Base-by-base conservation (phyloP, 2,797 vertebrate genomes). In the Capromys pilorides region DNA sequence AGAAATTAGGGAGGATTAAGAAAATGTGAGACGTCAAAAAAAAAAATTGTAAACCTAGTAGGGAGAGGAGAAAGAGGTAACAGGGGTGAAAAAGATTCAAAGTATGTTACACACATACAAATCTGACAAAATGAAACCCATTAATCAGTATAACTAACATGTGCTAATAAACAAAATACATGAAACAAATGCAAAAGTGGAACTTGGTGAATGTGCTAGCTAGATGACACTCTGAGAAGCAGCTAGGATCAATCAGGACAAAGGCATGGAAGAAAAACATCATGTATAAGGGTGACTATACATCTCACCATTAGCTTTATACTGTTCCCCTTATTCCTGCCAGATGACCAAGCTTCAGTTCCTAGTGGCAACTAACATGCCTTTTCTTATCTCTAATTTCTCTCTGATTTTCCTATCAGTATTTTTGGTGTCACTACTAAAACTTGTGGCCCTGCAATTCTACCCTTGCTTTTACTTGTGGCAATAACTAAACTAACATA, bases 1-100 rank as follows among this genome's bases (percentile, higher is more conserved):
- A 86, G 31, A 86, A 94, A 94, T 57, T 61, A 61, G 4, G 26
- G 69, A 86, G 80, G 39, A 61, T 62, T 62, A 86, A 90, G 41
- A 62, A 71, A 93, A 80, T 84, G 80, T 77, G 41, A 14, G 62
- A 64, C 10, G 7, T 31, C 49, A 79, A 54, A 33, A 79, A 49
- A 49, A 54, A 78, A 78, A 78, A 78, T 33, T 10, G 45, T 78
- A 28, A 49, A 79, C 5, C 28, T 45, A 54, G 31, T 4, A 9
- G 77, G 45, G 28, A 19, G 16, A 31, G 77, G 31, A 12, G 18
- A 54, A 54, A 51, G 49, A 54, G 12, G 77, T 19, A 19, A 54
- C 9, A 12, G 77, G 12, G 28, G 16, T 78, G 28, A 51, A 49
- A 51, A 33, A 33, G 45, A 13, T 31, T 11, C 14, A 78, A 39